Evolutionary conservation across 2,888 invertebrate species (phyloP).

Genomic region (Scaptomyza flava): DNA sequence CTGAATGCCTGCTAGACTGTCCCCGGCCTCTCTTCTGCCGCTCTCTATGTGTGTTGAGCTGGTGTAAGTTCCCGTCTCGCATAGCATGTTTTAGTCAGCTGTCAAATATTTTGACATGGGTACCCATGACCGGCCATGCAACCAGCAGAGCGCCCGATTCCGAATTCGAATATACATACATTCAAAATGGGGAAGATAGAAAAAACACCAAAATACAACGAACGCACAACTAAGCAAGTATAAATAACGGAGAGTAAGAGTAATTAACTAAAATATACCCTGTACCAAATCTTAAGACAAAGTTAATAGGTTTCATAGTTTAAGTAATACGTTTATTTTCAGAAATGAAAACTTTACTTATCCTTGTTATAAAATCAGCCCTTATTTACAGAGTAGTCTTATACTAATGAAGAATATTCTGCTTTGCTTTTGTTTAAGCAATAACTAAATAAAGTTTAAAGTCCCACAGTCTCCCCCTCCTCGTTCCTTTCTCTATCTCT

Average conservation of each 20-base stretch:
- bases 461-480: conserved; percentile 5
- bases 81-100: conserved; percentile 85
- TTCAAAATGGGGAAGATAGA: conserved; percentile 56
- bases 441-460: conserved; percentile 72
- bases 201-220: conserved; percentile 45
- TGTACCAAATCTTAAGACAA: not conserved
- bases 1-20: conserved; percentile 33
- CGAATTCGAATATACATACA: conserved; percentile 43
- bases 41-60: conserved; percentile 29
- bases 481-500: not conserved
- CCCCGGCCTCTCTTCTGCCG: conserved; percentile 17
- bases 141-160: conserved; percentile 52
- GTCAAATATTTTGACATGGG: conserved; percentile 85
- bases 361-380: not conserved
- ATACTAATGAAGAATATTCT: conserved; percentile 14
- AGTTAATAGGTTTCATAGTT: not conserved
- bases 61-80: conserved; percentile 64
- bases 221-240: conserved; percentile 40
- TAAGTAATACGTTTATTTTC: no score
- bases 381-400: conserved; percentile 14
- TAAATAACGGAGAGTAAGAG: not conserved
- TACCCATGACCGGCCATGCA: conserved; percentile 73
- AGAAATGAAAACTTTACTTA: no score
- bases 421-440: conserved; percentile 61
- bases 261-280: conserved; percentile 25